phyloP scores from a whole-genome alignment of 2,797 vertebrate species.

The Petrocephalus sullivani region DNA sequence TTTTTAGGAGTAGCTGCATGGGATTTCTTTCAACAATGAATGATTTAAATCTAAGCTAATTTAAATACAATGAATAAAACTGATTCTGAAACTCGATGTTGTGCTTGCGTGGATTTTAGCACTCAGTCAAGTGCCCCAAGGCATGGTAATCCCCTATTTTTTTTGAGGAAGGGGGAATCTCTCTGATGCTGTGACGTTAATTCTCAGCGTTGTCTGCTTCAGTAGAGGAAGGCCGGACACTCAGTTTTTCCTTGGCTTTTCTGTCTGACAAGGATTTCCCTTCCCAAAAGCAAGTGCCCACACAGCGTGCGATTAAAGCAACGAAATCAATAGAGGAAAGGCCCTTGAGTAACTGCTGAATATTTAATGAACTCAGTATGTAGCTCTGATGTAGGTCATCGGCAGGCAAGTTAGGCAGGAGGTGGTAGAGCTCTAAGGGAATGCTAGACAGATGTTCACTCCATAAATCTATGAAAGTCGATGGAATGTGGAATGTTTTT shows the following conservation, averaged over 20 bases:
- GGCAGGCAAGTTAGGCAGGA: background rate
- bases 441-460: background rate
- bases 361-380: constrained; percentile 3
- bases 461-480: background rate
- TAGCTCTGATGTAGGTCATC: constrained; percentile 11
- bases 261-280: background rate
- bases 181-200: background rate
- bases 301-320: background rate
- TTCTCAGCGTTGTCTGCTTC: background rate
- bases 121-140: background rate
- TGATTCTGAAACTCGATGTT: background rate
- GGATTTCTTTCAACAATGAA: background rate
- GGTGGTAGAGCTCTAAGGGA: background rate
- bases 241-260: background rate
- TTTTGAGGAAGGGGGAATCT: background rate
- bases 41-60: background rate
- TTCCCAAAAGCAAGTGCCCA: background rate
- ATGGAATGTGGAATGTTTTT: background rate
- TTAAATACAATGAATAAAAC: background rate
- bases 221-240: background rate
- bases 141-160: background rate
- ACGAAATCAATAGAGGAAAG: background rate
- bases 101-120: background rate
- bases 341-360: background rate
- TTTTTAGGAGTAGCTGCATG: background rate